Percentiles rank a stretch among this genome's conserved stretches.
These are phyloP conservation scores for Pseudomyrmex dendroicus DNA, from an alignment of 1,140 invertebrate species.

Conservation along the genomic window DNA sequence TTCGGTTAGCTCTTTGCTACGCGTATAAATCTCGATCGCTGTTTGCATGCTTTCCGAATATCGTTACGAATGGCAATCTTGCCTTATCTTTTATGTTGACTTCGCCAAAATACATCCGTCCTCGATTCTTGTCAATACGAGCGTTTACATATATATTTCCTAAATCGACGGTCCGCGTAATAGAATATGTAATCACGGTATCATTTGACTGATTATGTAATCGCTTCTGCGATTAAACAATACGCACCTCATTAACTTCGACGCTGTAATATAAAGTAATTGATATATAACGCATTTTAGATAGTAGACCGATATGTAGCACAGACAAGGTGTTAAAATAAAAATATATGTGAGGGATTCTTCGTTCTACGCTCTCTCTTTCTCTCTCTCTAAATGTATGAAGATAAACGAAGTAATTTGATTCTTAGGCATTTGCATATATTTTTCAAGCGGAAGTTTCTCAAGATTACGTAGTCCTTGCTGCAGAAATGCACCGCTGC, in stretches of 20 bases:
- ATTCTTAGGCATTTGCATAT: conserved; percentile 52
- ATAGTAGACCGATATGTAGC: too few species aligned
- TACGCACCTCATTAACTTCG: neutral
- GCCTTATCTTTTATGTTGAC: conserved; percentile 24
- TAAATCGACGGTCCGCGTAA: conserved; percentile 36
- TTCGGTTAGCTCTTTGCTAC: conserved; percentile 23
- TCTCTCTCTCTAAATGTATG: conserved; percentile 5
- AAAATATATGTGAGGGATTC: neutral
- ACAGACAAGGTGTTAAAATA: too few species aligned
- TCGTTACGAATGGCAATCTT: conserved; percentile 28
- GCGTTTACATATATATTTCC: neutral
- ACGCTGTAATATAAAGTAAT: too few species aligned
- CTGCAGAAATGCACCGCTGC: conserved; percentile 41
- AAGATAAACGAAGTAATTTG: conserved; percentile 48
- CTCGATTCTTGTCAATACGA: neutral
- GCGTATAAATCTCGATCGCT: conserved; percentile 17
- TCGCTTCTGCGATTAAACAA: neutral
- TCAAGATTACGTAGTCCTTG: conserved; percentile 52
- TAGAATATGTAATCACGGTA: conserved; percentile 12
- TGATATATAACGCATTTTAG: too few species aligned
- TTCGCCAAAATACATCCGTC: conserved; percentile 1
- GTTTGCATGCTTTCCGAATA: conserved; percentile 16
- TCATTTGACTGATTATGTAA: conserved; percentile 21
- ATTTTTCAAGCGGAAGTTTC: conserved; percentile 55
- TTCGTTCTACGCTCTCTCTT: neutral